phyloP scores from a whole-genome alignment of 2,797 vertebrate species.

The Rhodeus uyekii region DNA sequence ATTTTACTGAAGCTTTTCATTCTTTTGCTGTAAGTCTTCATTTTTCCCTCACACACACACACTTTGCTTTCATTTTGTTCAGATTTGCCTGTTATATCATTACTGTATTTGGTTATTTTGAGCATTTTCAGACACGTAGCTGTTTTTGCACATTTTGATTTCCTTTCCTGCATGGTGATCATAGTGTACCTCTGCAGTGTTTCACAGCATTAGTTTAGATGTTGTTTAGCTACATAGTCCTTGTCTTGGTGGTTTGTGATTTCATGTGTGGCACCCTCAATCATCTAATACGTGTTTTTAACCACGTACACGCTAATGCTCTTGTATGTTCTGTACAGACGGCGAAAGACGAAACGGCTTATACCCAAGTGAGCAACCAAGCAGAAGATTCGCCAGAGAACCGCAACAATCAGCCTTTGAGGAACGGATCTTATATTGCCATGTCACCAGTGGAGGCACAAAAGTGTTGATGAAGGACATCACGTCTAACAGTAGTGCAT shows the following conservation, averaged over 20 bases:
- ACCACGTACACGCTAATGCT: not conserved
- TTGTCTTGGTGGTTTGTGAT: not conserved
- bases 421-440: slow-evolving; percentile 82
- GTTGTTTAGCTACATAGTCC: not conserved
- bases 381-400: slow-evolving; percentile 73
- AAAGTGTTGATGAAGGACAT: slow-evolving; percentile 76
- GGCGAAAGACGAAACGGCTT: slow-evolving; percentile 79
- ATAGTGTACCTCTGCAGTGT: slow-evolving; percentile 29
- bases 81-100: slow-evolving; percentile 58
- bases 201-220: not conserved
- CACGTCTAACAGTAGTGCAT: slow-evolving; percentile 22
- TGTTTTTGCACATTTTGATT: slow-evolving; percentile 29
- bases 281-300: not conserved
- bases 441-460: slow-evolving; percentile 83
- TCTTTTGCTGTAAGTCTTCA: slow-evolving; percentile 87
- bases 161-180: slow-evolving; percentile 26
- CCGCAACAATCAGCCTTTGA: slow-evolving; percentile 68
- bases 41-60: slow-evolving; percentile 67
- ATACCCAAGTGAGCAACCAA: slow-evolving; percentile 82
- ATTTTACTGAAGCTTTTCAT: slow-evolving; percentile 88
- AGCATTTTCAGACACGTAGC: not conserved
- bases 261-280: not conserved
- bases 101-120: not conserved
- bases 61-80: slow-evolving; percentile 74
- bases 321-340: slow-evolving; percentile 66